These are phyloP conservation scores for Cataglyphis albicans DNA, from an alignment of 2,888 invertebrate genomes.

Conservation along the genomic window DNA sequence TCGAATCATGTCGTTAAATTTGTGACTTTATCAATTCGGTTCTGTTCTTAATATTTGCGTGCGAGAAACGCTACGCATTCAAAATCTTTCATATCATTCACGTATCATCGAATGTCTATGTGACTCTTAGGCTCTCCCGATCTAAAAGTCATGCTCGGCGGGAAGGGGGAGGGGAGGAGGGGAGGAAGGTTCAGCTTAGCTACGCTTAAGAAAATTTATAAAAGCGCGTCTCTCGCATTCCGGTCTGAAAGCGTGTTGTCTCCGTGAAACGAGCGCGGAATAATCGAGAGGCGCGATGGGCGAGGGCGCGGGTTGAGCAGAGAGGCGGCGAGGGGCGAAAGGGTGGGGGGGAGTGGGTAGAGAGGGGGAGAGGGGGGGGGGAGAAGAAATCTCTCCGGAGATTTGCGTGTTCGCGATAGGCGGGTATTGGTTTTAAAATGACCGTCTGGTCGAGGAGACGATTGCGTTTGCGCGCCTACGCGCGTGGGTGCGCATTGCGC, in stretches of 20 bases:
- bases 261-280: conserved; percentile 28
- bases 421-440: conserved; percentile 62
- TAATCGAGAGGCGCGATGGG: conserved; percentile 22
- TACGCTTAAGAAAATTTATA: conserved; percentile 20
- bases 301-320: neutral
- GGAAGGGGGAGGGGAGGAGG: no score
- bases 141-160: neutral
- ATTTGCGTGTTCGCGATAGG: conserved; percentile 51
- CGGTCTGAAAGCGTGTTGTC: neutral
- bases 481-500: conserved; percentile 72
- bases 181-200: neutral
- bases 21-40: neutral
- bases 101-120: no score
- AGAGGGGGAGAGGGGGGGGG: neutral
- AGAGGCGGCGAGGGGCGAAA: no score
- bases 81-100: neutral
- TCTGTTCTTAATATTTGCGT: neutral
- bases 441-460: conserved; percentile 45
- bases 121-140: neutral
- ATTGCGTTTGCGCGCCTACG: conserved; percentile 65
- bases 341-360: neutral
- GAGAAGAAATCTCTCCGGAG: conserved; percentile 17
- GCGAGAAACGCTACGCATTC: neutral
- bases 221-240: conserved; percentile 38
- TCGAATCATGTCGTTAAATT: neutral